Conservation (phyloP, 2,888 invertebrate species). For the Mimachlamys varia region DNA sequence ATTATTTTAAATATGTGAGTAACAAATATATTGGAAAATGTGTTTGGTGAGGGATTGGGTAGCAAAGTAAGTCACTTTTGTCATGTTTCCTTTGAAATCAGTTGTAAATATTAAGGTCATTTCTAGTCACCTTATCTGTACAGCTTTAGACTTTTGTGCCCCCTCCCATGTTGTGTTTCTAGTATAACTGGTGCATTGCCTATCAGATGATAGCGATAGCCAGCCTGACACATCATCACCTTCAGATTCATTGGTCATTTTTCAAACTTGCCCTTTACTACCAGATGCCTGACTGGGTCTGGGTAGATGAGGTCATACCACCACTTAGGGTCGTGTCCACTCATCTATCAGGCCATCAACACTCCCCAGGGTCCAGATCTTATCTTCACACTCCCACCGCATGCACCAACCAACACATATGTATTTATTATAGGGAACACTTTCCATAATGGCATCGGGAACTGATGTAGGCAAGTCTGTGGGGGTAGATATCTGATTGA, state of each 20-base stretch:
- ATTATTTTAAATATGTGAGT: no score
- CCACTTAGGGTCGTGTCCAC: conserved; percentile 27
- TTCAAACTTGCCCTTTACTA: not conserved
- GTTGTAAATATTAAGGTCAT: no score
- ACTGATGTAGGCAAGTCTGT: not conserved
- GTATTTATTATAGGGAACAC: conserved; percentile 27
- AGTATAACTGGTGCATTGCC: conserved; percentile 7
- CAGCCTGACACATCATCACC: conserved; percentile 17
- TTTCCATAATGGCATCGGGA: not conserved
- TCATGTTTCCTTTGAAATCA: no score
- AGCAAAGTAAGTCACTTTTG: no score
- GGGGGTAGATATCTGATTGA: not conserved
- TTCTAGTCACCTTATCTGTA: no score
- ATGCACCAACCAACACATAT: not conserved
- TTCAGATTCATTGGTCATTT: conserved; percentile 18
- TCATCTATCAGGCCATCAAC: conserved; percentile 15
- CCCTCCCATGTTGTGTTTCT: not conserved
- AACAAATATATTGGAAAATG: no score
- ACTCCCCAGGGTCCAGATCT: conserved; percentile 17
- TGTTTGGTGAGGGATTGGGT: no score
- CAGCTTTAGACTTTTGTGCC: not conserved
- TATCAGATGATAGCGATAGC: conserved; percentile 1
- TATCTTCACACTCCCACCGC: not conserved
- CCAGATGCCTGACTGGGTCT: not conserved
- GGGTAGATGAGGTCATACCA: conserved; percentile 14